Evolutionary conservation across 2,113 vertebrate genomes (phyloP), one percentile per base, ranked within the genome.

Genomic region (Etia nguti): DNA sequence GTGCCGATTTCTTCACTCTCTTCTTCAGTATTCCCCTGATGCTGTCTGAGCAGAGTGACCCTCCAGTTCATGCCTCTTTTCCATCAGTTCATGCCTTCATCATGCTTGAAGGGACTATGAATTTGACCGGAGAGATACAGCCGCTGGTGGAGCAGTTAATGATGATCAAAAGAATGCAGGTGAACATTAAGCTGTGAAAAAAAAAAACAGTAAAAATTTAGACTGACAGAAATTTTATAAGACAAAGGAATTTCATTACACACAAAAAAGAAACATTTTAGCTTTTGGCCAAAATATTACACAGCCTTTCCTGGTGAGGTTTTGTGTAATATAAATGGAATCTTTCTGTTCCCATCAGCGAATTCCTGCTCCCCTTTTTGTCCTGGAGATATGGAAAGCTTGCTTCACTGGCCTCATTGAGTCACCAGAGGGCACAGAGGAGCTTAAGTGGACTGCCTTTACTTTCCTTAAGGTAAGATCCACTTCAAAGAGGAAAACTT

Each of bases 131-230:
- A 8, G 99, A 99, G 90, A 98, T 95, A 0, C 98, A 99, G 92
- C 98, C 97, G 0, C 94, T 99, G 75, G 98, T 99, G 86, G 98
- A 99, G 89, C 98, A 99, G 96, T 96, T 99, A 59, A 98, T 98
- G 97, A 99, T 99, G 97, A 98, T 99, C 89, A 99, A 99, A 94
- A 97, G 98, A 93, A 99, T 99, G 98, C 98, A 99, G 98, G 99
- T 99, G 88, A 81, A 80, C 10, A n/a, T 65, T 85, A 54, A 18
- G 3, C 15, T 68, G 56, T 59, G 56, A 2, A 4, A 5, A 1
- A 5, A 16, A 22, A 22, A 29, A 43, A 1, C 6, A 2, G 57
- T 4, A 31, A 12, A 50, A n/a, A 20, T 75, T 75, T 26, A 16
- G 34, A 38, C n/a, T 26, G n/a, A 24, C 1, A 73, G n/a, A 48